These are phyloP conservation scores for Holocentrus rufus DNA, from an alignment of 2,797 vertebrate species.

Conservation along the genomic window DNA sequence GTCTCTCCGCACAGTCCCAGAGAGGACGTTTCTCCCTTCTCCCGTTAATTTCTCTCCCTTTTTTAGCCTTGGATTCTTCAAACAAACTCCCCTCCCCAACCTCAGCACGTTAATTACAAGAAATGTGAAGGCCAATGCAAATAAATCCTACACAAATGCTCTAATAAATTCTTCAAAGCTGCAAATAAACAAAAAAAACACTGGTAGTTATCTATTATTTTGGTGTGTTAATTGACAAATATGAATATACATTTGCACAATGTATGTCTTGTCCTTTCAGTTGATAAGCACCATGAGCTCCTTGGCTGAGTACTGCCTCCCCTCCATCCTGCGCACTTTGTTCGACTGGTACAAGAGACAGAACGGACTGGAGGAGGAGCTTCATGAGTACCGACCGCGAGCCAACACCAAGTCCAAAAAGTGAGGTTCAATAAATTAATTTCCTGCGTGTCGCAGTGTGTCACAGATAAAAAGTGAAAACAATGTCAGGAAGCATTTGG, in stretches of 20 bases:
- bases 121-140: not conserved
- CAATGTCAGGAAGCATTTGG: not conserved
- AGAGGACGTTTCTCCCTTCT: slow-evolving; percentile 31
- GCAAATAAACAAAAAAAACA: slow-evolving; percentile 70
- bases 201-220: slow-evolving; percentile 57
- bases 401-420: slow-evolving; percentile 97
- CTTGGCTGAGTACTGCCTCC: slow-evolving; percentile 95
- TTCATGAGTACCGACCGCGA: slow-evolving; percentile 94
- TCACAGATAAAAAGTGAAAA: not conserved
- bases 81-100: slow-evolving; percentile 2
- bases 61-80: slow-evolving; percentile 1
- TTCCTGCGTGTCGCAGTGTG: not conserved
- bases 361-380: slow-evolving; percentile 95
- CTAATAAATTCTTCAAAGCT: slow-evolving; percentile 23
- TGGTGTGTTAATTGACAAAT: slow-evolving; percentile 59
- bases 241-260: slow-evolving; percentile 52
- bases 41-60: slow-evolving; percentile 6
- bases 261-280: slow-evolving; percentile 73
- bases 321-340: slow-evolving; percentile 95
- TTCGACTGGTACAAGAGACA: slow-evolving; percentile 99
- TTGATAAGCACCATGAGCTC: slow-evolving; percentile 98
- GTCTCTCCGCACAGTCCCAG: slow-evolving; percentile 30
- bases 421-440: slow-evolving; percentile 72
- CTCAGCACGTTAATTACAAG: not conserved
- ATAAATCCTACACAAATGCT: not conserved